Conservation (phyloP, 2,113 vertebrate species). For the Cacatua alba region DNA sequence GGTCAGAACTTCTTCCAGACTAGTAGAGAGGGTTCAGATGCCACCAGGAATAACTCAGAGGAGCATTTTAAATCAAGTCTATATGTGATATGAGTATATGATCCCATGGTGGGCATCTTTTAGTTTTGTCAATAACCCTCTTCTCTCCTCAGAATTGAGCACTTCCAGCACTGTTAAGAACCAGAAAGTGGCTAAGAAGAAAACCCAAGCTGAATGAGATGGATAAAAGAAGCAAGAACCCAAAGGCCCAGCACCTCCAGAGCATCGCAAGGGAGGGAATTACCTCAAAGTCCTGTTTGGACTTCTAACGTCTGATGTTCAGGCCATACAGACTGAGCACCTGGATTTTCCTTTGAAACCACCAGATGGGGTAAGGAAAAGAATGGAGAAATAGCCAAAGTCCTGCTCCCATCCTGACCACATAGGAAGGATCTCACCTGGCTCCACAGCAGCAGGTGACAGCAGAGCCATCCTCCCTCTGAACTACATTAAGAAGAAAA, state of each 20-base stretch:
- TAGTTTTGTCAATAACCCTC: not conserved
- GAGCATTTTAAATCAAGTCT: not conserved
- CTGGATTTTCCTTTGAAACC: not conserved
- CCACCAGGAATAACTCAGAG: not conserved
- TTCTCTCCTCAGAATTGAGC: not conserved
- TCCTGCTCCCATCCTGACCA: not conserved
- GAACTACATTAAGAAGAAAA: not conserved
- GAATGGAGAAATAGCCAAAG: not conserved
- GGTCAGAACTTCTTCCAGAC: not conserved
- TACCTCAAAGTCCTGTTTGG: not conserved
- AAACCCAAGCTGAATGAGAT: not conserved
- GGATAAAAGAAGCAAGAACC: not conserved
- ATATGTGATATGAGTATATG: not conserved
- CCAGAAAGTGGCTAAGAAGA: not conserved
- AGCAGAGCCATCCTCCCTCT: not conserved
- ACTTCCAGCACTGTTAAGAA: not conserved
- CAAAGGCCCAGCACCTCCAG: not conserved
- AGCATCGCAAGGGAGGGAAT: not conserved
- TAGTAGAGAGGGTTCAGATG: not conserved
- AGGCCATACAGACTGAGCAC: not conserved
- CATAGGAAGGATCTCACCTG: not conserved
- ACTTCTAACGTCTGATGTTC: not conserved
- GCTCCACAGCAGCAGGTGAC: not conserved
- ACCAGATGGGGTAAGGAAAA: not conserved
- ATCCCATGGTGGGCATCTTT: not conserved